Conservation (phyloP, 2,797 vertebrate genomes). For the Gymnodraco acuticeps region DNA sequence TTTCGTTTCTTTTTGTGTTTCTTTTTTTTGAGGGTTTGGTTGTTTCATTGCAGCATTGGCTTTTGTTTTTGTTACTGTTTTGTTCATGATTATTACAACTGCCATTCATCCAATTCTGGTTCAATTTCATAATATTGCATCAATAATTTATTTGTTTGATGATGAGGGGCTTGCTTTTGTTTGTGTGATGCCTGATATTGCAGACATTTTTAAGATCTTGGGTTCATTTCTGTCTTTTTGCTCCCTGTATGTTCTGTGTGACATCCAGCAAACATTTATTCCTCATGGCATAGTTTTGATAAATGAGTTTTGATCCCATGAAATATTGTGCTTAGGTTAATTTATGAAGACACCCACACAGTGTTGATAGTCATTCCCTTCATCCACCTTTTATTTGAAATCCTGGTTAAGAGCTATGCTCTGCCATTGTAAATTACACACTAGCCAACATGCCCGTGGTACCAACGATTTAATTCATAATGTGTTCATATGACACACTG, state of each 20-base stretch:
- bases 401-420: conserved; percentile 79
- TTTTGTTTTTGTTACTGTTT: conserved; percentile 71
- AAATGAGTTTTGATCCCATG: conserved; percentile 83
- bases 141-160: conserved; percentile 76
- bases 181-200: conserved; percentile 61
- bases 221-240: conserved; percentile 57
- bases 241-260: conserved; percentile 49
- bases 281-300: conserved; percentile 75
- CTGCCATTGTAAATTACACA: conserved; percentile 80
- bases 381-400: conserved; percentile 85
- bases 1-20: conserved; percentile 19
- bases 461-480: conserved; percentile 79
- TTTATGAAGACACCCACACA: conserved; percentile 87
- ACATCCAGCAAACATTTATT: conserved; percentile 71
- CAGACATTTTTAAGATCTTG: conserved; percentile 59
- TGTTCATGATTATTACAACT: conserved; percentile 74
- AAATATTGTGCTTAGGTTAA: conserved; percentile 80
- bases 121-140: conserved; percentile 79
- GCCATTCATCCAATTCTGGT: conserved; percentile 75
- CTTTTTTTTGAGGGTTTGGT: conserved; percentile 34
- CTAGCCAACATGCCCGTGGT: conserved; percentile 80
- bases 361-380: conserved; percentile 80
- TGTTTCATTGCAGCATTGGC: conserved; percentile 57
- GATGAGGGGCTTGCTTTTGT: conserved; percentile 67
- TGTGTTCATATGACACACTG: conserved; percentile 76